These are phyloP conservation scores for Gonioctena quinquepunctata DNA, from an alignment of 1,140 invertebrate species.

Conservation along the genomic window DNA sequence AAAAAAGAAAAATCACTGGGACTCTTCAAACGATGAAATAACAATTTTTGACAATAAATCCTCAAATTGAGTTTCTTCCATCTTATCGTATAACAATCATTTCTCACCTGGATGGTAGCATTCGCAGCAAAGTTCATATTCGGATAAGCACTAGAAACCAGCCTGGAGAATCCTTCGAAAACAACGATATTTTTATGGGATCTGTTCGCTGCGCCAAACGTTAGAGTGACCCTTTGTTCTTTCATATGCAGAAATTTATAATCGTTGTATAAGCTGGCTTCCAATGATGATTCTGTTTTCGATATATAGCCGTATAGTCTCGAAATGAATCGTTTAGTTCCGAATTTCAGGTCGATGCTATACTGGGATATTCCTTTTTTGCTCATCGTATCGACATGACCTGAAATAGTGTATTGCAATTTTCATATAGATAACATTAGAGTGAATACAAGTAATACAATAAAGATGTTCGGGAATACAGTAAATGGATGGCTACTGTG, in stretches of 20 bases:
- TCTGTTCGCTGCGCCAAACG: slow-evolving; percentile 67
- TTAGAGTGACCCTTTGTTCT: slow-evolving; percentile 69
- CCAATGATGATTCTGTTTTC: slow-evolving; percentile 58
- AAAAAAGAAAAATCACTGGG: background rate
- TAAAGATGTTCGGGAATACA: too few species aligned
- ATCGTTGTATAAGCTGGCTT: slow-evolving; percentile 65
- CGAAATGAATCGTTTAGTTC: slow-evolving; percentile 70
- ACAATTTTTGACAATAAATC: background rate
- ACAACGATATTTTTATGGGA: slow-evolving; percentile 61
- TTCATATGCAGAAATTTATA: slow-evolving; percentile 69
- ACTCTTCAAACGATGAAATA: background rate
- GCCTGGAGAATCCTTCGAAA: slow-evolving; percentile 62
- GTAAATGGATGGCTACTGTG: too few species aligned
- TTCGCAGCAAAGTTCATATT: slow-evolving; percentile 73
- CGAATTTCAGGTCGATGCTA: slow-evolving; percentile 69
- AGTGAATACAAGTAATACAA: too few species aligned
- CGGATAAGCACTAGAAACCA: slow-evolving; percentile 75
- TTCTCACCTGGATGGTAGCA: slow-evolving; percentile 64
- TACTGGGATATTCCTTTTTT: slow-evolving; percentile 73
- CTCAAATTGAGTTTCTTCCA: background rate
- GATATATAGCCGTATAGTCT: slow-evolving; percentile 71
- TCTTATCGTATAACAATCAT: background rate
- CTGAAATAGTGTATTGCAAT: slow-evolving; percentile 52
- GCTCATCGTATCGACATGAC: slow-evolving; percentile 60
- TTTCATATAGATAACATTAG: too few species aligned